phyloP scores from a whole-genome alignment of 2,113 vertebrate species.

The Columbina picui region DNA sequence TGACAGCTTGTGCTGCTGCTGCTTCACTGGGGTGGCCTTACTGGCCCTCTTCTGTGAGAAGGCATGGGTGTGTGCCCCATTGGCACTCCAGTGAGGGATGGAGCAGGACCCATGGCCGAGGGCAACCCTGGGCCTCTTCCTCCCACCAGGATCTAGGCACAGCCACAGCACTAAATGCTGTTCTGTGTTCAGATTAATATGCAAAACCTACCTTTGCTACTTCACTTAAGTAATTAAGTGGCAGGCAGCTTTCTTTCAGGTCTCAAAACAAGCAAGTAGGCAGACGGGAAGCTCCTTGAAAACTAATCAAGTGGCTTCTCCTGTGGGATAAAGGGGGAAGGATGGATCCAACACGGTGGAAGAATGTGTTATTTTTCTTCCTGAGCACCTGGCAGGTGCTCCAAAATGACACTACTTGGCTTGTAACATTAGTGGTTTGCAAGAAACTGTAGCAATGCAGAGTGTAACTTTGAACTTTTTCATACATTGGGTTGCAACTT shows the following conservation, averaged over 20 bases:
- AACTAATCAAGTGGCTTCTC: not conserved
- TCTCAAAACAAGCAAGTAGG: not conserved
- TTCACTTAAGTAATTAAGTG: not conserved
- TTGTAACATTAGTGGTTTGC: not conserved
- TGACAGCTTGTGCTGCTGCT: fast-evolving
- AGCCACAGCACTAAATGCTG: not conserved
- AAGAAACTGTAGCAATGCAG: not conserved
- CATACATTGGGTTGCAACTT: not conserved
- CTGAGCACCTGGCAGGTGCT: not conserved
- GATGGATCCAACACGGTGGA: not conserved
- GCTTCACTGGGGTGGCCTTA: not conserved
- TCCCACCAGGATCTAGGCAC: not conserved
- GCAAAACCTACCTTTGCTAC: not conserved
- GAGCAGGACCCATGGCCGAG: fast-evolving
- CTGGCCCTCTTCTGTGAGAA: too few species aligned
- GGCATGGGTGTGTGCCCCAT: fast-evolving
- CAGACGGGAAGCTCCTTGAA: not conserved
- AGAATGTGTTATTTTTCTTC: not conserved
- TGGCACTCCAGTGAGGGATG: not conserved
- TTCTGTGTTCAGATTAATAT: not conserved
- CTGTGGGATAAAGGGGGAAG: not conserved
- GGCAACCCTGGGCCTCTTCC: not conserved
- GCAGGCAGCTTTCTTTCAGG: not conserved
- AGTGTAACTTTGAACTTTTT: not conserved
- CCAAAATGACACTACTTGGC: not conserved